These are phyloP conservation scores for Ginglymostoma cirratum DNA, from an alignment of 2,113 vertebrate genomes.

Conservation along the genomic window DNA sequence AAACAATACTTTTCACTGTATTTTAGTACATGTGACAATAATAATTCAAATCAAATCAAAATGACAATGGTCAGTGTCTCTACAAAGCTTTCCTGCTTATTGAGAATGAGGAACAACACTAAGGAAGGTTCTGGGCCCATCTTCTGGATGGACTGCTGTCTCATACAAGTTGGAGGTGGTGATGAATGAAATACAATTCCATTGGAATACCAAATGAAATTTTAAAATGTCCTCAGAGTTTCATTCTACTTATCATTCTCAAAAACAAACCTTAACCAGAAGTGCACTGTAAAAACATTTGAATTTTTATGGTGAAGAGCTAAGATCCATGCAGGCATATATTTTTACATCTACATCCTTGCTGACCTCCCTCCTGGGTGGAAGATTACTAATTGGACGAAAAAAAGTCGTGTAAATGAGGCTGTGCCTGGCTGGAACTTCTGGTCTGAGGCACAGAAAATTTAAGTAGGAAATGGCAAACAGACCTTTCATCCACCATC, in stretches of 20 bases:
- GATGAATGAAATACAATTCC: background rate
- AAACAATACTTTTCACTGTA: too few relatives aligned
- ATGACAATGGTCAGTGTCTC: background rate
- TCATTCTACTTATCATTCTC: background rate
- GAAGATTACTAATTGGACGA: conserved; percentile 11
- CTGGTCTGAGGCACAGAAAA: conserved; percentile 12
- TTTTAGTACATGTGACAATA: too few relatives aligned
- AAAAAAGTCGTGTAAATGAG: conserved; percentile 17
- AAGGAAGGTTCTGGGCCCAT: background rate
- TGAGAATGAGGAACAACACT: background rate
- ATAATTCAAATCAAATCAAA: too few relatives aligned
- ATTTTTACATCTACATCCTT: background rate
- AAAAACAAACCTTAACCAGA: background rate
- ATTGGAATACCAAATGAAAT: background rate
- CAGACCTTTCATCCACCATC: conserved; percentile 7
- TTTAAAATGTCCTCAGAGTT: background rate
- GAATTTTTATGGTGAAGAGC: background rate
- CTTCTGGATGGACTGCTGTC: background rate
- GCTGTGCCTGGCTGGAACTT: conserved; percentile 24
- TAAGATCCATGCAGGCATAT: background rate
- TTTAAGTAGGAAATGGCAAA: conserved; percentile 19
- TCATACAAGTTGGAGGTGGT: background rate
- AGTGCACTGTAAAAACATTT: background rate
- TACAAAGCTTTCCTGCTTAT: background rate
- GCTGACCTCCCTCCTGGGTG: conserved; percentile 11